These are phyloP conservation scores for Smutsia temminckii DNA, from an alignment of 2,797 vertebrate species.

Conservation along the genomic window DNA sequence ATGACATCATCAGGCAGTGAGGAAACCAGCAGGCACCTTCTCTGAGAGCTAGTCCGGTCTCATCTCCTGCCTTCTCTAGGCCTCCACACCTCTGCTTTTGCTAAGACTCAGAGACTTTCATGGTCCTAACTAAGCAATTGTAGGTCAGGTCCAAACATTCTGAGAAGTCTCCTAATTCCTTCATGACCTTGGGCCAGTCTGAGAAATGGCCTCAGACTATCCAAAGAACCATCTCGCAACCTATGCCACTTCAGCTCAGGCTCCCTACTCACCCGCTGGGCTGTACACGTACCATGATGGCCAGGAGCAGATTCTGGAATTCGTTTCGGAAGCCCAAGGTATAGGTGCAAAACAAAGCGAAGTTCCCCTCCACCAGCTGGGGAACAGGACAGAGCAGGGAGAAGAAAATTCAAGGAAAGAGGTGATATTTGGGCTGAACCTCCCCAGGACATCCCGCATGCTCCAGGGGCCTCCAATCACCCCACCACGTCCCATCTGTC, in stretches of 20 bases:
- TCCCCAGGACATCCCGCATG: background rate
- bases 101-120: background rate
- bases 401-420: background rate
- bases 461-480: background rate
- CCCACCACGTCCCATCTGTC: background rate
- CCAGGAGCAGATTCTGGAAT: constrained; percentile 96
- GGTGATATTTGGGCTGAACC: background rate
- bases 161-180: background rate
- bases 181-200: background rate
- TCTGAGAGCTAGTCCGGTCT: background rate
- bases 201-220: background rate
- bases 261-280: background rate
- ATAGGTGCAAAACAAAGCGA: constrained; percentile 95
- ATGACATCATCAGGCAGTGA: background rate
- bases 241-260: background rate
- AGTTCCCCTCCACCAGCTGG: constrained; percentile 96
- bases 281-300: constrained; percentile 92
- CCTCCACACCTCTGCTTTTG: background rate
- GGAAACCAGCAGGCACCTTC: background rate
- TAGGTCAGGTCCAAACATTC: background rate
- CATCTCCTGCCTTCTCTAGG: background rate
- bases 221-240: background rate
- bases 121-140: background rate
- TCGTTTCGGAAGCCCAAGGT: constrained; percentile 92
- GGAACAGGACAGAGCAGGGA: fast-evolving